Evolutionary conservation across 2,113 vertebrate species (phyloP), one percentile per base, ranked within the genome.

Genomic region (Gallinago undulata): DNA sequence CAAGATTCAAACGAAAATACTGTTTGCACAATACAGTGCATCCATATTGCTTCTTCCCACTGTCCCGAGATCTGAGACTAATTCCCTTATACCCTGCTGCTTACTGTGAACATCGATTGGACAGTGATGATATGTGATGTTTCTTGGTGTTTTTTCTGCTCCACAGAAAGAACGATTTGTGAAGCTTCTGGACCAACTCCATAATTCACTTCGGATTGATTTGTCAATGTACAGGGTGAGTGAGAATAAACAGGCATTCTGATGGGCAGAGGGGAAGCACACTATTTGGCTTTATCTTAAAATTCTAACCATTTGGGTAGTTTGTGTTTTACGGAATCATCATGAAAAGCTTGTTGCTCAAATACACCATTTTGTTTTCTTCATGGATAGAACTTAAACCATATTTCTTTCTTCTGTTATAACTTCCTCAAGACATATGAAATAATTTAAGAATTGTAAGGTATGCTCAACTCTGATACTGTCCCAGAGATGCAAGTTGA

Each of bases 151-250:
- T 97, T 91, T 97, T 94, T 94, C 62, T 85, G 87, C 70, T 90
- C 33, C 21, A 96, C 97, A 99, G 99, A 99, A 99, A 99, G 99
- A 99, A 86, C 98, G 99, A 68, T 99, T 99, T 96, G 99, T 99
- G 33, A 99, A 99, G 97, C 98, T 99, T 23, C 96, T 99, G 94
- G 99, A 99, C 96, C 99, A 99, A 95, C 98, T 99, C 37, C 99
- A 99, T 98, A 99, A 99, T 92, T 99, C 99, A 25, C 95, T 99
- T 77, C 99, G 99, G 35, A 99, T 99, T 60, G 99, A 99, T 97
- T 99, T 99, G 57, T 99, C 99, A 22, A 99, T 98, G 83, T 99
- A 99, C 84, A 98, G 99, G 96, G 99, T 99, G 96, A 98, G 99
- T 97, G 43, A 57, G 41, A 74, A 68, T 50, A 69, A 59, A 24